phyloP scores from a whole-genome alignment of 2,888 invertebrate genomes.

The Tenodera sinensis region DNA sequence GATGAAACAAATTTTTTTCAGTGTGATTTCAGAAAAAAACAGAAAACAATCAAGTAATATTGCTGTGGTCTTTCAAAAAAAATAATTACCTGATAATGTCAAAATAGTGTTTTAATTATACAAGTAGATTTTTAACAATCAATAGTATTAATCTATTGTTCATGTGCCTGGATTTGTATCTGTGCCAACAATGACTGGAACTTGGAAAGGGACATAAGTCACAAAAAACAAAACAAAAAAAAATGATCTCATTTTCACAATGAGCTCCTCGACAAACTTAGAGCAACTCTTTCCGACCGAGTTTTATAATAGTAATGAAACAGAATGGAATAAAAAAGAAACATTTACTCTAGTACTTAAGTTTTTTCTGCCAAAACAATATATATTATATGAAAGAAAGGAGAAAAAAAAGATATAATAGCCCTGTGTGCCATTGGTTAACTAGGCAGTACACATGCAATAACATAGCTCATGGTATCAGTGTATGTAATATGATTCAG shows the following conservation, averaged over 20 bases:
- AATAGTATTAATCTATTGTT: conserved; percentile 35
- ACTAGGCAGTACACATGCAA: conserved; percentile 28
- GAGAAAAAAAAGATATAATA: conserved; percentile 6
- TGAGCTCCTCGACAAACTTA: conserved; percentile 21
- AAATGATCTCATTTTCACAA: conserved; percentile 29
- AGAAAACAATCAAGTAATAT: conserved; percentile 35
- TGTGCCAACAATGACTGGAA: conserved; percentile 33
- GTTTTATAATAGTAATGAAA: conserved; percentile 25
- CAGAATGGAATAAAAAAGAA: not conserved
- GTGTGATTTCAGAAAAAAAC: conserved; percentile 33
- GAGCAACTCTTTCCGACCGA: conserved; percentile 24
- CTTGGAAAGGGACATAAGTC: conserved; percentile 20
- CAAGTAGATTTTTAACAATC: conserved; percentile 35
- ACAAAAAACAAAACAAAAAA: not conserved
- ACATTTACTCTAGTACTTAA: conserved; percentile 31
- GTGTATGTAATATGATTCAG: conserved; percentile 26
- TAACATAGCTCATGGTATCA: conserved; percentile 30
- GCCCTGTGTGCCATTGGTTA: conserved; percentile 19
- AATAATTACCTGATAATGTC: conserved; percentile 33
- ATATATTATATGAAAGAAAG: not conserved
- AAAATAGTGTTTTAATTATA: conserved; percentile 33
- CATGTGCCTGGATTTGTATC: conserved; percentile 35
- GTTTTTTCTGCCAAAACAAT: conserved; percentile 31
- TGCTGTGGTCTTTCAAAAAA: conserved; percentile 36
- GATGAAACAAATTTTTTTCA: conserved; percentile 27